Conservation (phyloP, 2,888 invertebrate genomes). For the Papilio elwesi region DNA sequence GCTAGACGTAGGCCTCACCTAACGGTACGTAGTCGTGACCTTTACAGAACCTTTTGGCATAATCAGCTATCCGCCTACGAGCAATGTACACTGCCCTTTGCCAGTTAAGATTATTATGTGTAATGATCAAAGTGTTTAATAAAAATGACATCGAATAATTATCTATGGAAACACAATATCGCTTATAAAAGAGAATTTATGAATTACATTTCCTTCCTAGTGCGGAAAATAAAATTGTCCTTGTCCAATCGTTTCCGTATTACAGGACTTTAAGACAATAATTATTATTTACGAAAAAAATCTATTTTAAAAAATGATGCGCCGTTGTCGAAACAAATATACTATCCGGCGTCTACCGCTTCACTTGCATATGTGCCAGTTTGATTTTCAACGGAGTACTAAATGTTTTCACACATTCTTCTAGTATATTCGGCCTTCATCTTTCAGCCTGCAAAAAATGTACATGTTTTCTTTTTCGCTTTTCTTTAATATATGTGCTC, state of each 20-base stretch:
- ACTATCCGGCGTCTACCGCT: slow-evolving; percentile 4
- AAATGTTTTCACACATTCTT: slow-evolving; percentile 22
- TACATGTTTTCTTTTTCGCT: neutral
- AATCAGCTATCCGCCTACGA: no score
- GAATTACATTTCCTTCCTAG: neutral
- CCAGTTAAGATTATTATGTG: no score
- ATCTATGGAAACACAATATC: no score
- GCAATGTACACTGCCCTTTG: no score
- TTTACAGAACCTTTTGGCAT: no score
- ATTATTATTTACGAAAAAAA: neutral
- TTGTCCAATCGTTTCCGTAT: neutral
- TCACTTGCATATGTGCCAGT: slow-evolving; percentile 23
- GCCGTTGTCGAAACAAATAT: slow-evolving; percentile 6
- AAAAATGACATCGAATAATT: no score
- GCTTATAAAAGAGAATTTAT: no score
- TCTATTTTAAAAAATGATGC: slow-evolving; percentile 10
- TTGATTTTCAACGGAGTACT: slow-evolving; percentile 10
- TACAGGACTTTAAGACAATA: no score
- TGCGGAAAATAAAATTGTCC: slow-evolving; percentile 18
- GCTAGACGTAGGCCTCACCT: no score
- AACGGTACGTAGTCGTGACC: no score
- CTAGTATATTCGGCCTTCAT: slow-evolving; percentile 10
- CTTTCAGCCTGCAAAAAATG: neutral
- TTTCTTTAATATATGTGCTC: neutral
- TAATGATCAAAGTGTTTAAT: no score